These are phyloP conservation scores for Aphodius sticticus DNA, from an alignment of 2,888 invertebrate species.

Conservation along the genomic window DNA sequence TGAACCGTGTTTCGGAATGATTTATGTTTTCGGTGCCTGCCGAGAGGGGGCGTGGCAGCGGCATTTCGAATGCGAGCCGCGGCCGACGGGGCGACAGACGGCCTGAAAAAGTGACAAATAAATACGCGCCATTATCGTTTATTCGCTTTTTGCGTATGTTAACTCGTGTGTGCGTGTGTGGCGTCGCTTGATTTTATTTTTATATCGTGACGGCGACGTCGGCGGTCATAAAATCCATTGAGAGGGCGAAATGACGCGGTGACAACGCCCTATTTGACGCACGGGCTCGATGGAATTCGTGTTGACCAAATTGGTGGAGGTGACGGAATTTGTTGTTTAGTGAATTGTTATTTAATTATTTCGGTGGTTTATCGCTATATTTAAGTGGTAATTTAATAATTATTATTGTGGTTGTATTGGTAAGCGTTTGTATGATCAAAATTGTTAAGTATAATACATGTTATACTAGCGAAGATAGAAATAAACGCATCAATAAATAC, in stretches of 20 bases:
- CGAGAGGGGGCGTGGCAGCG: background rate
- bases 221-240: background rate
- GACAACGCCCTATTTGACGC: background rate
- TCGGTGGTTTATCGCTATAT: too few species aligned
- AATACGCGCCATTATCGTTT: slow-evolving; percentile 4
- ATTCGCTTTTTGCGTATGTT: background rate
- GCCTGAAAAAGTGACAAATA: background rate
- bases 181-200: background rate
- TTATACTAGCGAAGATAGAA: too few species aligned
- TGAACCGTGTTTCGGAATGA: background rate
- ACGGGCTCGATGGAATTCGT: background rate
- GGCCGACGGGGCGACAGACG: background rate
- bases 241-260: background rate
- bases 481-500: too few species aligned
- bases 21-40: background rate
- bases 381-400: too few species aligned
- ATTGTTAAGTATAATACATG: too few species aligned
- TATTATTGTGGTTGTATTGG: too few species aligned
- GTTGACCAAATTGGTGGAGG: background rate
- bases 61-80: background rate
- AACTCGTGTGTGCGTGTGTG: background rate
- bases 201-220: background rate
- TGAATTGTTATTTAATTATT: background rate
- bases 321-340: background rate
- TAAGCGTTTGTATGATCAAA: too few species aligned